Evolutionary conservation across 2,113 vertebrate species (phyloP).

Genomic region (Trochalopteron elliotii): DNA sequence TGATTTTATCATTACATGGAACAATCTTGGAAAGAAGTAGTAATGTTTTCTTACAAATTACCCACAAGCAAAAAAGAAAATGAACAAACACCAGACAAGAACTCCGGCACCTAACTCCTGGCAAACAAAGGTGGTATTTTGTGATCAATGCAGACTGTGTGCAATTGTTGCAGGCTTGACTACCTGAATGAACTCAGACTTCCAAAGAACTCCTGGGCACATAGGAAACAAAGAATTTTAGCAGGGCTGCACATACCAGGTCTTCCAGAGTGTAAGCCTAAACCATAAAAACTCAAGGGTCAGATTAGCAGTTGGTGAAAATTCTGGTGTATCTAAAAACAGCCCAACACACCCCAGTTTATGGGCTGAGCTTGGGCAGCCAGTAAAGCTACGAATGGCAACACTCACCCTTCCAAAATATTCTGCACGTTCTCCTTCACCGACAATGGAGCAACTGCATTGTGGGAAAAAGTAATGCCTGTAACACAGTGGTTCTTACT

Average conservation of each 20-base stretch:
- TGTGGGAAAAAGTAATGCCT: not conserved
- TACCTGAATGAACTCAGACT: rapidly evolving
- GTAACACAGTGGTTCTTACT: rapidly evolving
- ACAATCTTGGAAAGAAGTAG: not conserved
- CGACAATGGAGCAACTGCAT: not conserved
- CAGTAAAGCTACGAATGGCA: not conserved
- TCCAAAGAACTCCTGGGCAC: not conserved
- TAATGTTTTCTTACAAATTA: not conserved
- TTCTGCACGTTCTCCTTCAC: not conserved
- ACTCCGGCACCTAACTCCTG: not conserved
- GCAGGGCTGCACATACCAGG: not conserved
- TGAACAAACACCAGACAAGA: not conserved
- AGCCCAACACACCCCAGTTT: rapidly evolving
- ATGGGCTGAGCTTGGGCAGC: not conserved
- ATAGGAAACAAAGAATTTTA: not conserved
- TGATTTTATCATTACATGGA: not conserved
- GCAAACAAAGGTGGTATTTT: not conserved
- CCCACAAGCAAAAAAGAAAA: not conserved
- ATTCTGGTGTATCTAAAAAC: not conserved
- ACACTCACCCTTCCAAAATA: not conserved
- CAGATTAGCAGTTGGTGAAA: not conserved
- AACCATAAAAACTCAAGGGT: not conserved
- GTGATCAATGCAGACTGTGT: rapidly evolving
- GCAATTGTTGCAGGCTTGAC: not conserved
- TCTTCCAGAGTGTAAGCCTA: not conserved